Base-by-base conservation (phyloP, 2,797 vertebrate genomes). In the Borostomias antarcticus region DNA sequence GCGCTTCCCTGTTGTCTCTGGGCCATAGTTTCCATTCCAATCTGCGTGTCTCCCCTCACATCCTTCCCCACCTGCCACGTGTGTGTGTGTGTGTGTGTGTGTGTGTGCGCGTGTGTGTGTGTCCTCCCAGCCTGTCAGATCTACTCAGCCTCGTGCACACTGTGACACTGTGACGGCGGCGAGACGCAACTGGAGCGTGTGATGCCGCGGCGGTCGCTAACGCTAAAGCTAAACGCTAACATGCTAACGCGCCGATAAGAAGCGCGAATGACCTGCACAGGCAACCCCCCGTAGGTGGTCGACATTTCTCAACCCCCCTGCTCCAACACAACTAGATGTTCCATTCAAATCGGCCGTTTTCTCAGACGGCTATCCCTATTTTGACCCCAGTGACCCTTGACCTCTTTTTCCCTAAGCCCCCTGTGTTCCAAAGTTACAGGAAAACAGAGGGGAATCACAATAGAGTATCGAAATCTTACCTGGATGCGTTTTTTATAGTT, bases 111-210 rank as follows among this genome's bases (percentile, higher is more conserved):
- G 47, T n/a, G 28, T 58, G 54, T 58, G 45, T 50, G 51, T 56
- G 35, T 35, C 43, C 45, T 63, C 29, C 52, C 13, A 45, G 30
- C 57, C 30, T 58, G 67, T 62, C 58, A 52, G 30, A 45, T 63
- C 37, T 62, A 29, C 21, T 59, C 26, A 56, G 56, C 29, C 23
- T 52, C n/a, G 9, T 23, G 30, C 64, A 52, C 50, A 26, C 50
- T 60, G 58, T 45, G 58, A 53, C 48, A 73, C 71, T 77, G 75
- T 77, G 75, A 77, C 66, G 69, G 72, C 64, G 64, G 70, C 57
- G 62, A 65, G 52, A 62, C 43, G 35, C 25, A 67, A 67, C 65
- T 60, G 65, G 65, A 51, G 65, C 57, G 65, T 67, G 47, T 33
- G 56, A 50, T 59, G 32, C 56, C 9, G 57, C n/a, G 56, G 58